Evolutionary conservation across 2,797 vertebrate genomes (phyloP).

Genomic region (Phrynocephalus vlangalii): DNA sequence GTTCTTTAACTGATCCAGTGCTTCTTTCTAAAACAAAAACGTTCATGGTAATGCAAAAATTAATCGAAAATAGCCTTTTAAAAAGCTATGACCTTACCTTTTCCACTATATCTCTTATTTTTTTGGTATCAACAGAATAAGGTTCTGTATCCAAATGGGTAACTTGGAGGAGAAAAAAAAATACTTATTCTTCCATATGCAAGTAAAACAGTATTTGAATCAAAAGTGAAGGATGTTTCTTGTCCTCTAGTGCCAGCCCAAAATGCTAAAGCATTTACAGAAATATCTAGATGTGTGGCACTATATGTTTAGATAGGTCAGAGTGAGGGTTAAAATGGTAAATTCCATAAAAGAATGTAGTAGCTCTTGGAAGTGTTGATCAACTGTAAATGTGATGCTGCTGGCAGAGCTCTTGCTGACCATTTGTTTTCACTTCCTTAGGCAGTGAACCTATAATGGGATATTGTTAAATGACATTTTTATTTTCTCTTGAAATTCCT

Average conservation of each 20-base stretch:
- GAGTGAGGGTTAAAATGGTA: slow-evolving; percentile 56
- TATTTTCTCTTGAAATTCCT: not conserved
- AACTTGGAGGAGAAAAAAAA: not conserved
- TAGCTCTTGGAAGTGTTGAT: slow-evolving; percentile 26
- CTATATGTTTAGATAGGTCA: slow-evolving; percentile 11
- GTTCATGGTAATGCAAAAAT: not conserved
- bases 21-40: not conserved
- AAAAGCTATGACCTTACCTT: not conserved
- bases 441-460: not conserved
- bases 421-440: not conserved
- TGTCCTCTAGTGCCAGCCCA: not conserved
- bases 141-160: not conserved
- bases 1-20: not conserved
- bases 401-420: not conserved
- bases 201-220: not conserved
- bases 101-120: not conserved
- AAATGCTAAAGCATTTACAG: not conserved
- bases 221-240: not conserved
- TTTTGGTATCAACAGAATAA: not conserved
- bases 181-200: slow-evolving; percentile 10
- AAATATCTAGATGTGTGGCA: slow-evolving; percentile 32
- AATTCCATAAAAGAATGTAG: slow-evolving; percentile 60
- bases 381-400: not conserved
- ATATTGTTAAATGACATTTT: not conserved
- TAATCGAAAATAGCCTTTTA: not conserved